phyloP scores from a whole-genome alignment of 2,113 vertebrate genomes.

The Camelus dromedarius region DNA sequence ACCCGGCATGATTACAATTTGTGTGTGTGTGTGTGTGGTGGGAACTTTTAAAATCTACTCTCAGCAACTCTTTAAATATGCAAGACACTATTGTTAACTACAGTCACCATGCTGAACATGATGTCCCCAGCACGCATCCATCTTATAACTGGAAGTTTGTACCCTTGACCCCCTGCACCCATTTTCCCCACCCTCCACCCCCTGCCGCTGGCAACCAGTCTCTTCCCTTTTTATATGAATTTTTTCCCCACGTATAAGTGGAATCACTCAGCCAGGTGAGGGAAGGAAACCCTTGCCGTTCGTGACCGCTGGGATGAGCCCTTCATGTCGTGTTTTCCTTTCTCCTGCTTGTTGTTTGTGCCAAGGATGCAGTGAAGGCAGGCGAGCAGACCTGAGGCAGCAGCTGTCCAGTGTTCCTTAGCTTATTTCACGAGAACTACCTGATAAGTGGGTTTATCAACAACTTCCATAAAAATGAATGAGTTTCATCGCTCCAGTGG shows the following conservation, averaged over 20 bases:
- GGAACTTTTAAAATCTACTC: neutral
- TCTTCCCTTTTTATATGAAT: neutral
- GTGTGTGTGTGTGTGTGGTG: no score
- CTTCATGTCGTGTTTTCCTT: rapidly evolving
- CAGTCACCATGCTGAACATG: rapidly evolving
- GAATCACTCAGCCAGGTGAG: neutral
- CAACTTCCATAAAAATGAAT: constrained; percentile 77
- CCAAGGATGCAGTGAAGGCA: neutral
- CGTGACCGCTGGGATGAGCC: rapidly evolving
- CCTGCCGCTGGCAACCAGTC: neutral
- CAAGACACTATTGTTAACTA: rapidly evolving
- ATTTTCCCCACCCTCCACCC: rapidly evolving
- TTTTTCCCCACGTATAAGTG: neutral
- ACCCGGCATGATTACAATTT: neutral
- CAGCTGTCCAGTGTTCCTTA: rapidly evolving
- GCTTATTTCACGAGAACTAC: neutral
- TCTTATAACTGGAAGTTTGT: no score
- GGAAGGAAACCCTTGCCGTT: no score
- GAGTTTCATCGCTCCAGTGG: constrained; percentile 75
- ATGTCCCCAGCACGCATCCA: rapidly evolving
- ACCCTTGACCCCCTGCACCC: neutral
- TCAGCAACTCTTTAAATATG: no score
- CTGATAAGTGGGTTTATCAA: constrained; percentile 84
- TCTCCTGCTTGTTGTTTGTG: rapidly evolving
- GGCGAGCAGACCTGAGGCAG: rapidly evolving